Percentiles rank a stretch among this genome's conserved stretches.
These are phyloP conservation scores for Hippocampus mohnikei DNA, from an alignment of 2,113 vertebrate species.

Conservation along the genomic window DNA sequence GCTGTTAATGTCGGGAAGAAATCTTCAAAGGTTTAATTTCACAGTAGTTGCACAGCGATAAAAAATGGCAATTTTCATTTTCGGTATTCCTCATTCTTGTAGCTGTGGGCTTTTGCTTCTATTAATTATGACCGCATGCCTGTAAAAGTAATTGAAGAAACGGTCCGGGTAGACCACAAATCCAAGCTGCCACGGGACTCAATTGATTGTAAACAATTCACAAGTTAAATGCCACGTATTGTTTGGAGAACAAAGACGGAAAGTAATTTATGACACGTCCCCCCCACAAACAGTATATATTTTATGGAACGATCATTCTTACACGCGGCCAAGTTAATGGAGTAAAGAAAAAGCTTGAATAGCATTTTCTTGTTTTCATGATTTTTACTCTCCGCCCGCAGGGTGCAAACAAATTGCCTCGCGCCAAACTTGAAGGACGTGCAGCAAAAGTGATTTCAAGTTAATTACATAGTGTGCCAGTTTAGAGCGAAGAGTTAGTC, in stretches of 20 bases:
- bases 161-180: not conserved
- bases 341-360: conserved; percentile 21
- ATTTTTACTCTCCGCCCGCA: conserved; percentile 16
- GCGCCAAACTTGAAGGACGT: conserved; percentile 15
- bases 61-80: not conserved
- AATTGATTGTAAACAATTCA: not conserved
- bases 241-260: not conserved
- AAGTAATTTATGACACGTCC: not conserved
- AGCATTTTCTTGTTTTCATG: conserved; percentile 22
- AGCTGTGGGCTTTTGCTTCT: not conserved
- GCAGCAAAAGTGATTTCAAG: conserved; percentile 27
- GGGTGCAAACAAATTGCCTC: conserved; percentile 23
- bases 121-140: not conserved
- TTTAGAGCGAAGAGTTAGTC: not conserved
- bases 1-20: not conserved
- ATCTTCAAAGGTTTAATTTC: conserved; percentile 4
- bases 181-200: not conserved
- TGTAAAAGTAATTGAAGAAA: conserved; percentile 1
- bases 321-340: conserved; percentile 29
- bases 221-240: not conserved
- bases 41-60: not conserved
- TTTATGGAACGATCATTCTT: conserved; percentile 6
- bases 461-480: conserved; percentile 23
- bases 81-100: not conserved
- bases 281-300: too few species aligned